Conservation (phyloP, 1,140 invertebrate genomes). For the Drosophila arizonae region DNA sequence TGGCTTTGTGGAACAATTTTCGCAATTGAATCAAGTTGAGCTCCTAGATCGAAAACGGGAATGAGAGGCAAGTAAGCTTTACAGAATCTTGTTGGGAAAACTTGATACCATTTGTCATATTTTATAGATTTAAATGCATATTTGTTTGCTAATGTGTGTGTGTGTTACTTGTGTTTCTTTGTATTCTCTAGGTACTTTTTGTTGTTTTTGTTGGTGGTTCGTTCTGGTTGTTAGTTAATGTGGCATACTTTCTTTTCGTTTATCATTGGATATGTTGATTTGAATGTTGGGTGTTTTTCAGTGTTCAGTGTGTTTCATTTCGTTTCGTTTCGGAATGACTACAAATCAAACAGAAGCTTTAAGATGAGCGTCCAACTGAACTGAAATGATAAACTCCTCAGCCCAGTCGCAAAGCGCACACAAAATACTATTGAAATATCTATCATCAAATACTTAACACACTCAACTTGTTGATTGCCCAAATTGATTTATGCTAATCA, state of each 20-base stretch:
- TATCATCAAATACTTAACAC: conserved; percentile 22
- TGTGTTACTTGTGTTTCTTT: conserved; percentile 32
- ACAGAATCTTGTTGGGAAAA: conserved; percentile 82
- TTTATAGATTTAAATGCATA: conserved; percentile 51
- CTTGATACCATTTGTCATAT: conserved; percentile 79
- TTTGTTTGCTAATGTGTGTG: conserved; percentile 27
- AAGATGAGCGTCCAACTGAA: conserved; percentile 28
- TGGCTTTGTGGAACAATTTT: conserved; percentile 81
- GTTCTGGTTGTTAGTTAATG: conserved; percentile 78
- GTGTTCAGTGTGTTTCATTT: conserved; percentile 22
- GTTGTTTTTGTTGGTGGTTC: conserved; percentile 67
- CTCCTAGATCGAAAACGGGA: conserved; percentile 83
- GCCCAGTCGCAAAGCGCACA: conserved; percentile 45
- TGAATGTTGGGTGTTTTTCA: conserved; percentile 46
- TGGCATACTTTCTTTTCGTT: conserved; percentile 80
- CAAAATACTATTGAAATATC: conserved; percentile 44
- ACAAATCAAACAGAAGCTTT: conserved; percentile 64
- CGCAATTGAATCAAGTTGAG: conserved; percentile 83
- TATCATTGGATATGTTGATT: conserved; percentile 68
- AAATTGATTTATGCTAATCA: conserved; percentile 72
- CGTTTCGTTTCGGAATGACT: conserved; percentile 46
- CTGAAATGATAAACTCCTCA: conserved; percentile 27
- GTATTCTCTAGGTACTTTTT: conserved; percentile 46
- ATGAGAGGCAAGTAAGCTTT: conserved; percentile 83
- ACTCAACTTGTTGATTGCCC: conserved; percentile 60